Evolutionary conservation across 2,113 vertebrate species (phyloP), one percentile per base, ranked within the genome.

Genomic region (Struthidea cinerea): DNA sequence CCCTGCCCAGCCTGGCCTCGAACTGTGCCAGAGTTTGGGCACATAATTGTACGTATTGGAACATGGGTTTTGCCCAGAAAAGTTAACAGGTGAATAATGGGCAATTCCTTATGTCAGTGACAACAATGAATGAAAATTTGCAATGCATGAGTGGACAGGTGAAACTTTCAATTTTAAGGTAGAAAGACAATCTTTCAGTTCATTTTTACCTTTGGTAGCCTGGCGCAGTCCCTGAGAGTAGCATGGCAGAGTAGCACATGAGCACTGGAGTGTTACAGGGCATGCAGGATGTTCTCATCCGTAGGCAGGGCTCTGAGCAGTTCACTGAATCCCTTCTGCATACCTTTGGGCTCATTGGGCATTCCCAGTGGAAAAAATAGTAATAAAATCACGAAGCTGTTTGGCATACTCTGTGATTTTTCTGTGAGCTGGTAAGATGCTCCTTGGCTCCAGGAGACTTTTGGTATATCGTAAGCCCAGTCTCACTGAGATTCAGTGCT

Each of bases 181-280:
- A 41, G 11, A 47, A 64, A 67, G 42, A 26, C 20, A 64, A 46
- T 42, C 15, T 63, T 13, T 47, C 13, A 8, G 18, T 85, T 71
- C 20, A 14, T 50, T 59, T 76, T n/a, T 60, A 11, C n/a, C 21
- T 13, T 30, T 39, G 24, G 35, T n/a, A 53, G 35, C 3, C 12
- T 14, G 15, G 13, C 12, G 13, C 35, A 71, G 53, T 57, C 23
- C 15, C 17, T 0, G 0, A 23, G 41, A 68, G 27, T 27, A 30
- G 30, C 35, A 1, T 3, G 30, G 55, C 84, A 67, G 41, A 56
- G 16, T 0, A 33, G 46, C 27, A 35, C 35, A 5, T 1, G 1
- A 8, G 26, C 26, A 10, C 44, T 14, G 16, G 1, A 3, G 5
- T 7, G 32, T 11, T 37, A 8, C 16, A 52, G 59, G 24, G 59